Evolutionary conservation across 2,797 vertebrate genomes (phyloP), one percentile per base, ranked within the genome.

Genomic region (Leptatherina wallacei): DNA sequence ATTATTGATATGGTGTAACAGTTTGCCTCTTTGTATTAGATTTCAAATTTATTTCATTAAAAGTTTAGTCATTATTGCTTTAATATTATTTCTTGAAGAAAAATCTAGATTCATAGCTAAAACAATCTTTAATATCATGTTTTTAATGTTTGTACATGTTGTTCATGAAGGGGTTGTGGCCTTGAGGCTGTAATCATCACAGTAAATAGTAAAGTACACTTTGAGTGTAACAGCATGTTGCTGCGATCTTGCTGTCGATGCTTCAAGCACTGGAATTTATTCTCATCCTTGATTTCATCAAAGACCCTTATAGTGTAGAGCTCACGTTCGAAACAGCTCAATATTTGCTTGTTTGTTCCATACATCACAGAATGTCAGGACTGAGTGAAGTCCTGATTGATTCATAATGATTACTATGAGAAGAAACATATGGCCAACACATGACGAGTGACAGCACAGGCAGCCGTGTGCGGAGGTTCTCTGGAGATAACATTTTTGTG

Each of bases 401-500:
- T 29, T 65, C 32, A 60, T 56, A 4, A 5, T 10, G 24, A 47
- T 20, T 12, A 36, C 35, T 22, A 57, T 36, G 52, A 51, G 27
- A 30, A n/a, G 42, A 55, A 22, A 57, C 44, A 67, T 12, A 32
- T 33, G 54, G 57, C 27, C 35, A 16, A 32, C 49, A 42, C 22
- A 52, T 4, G 7, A 58, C 3, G 6, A 54, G 16, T 64, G 36
- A 68, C 56, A 52, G 42, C 32, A 44, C n/a, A 65, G 10, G 11
- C 56, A 62, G 36, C n/a, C 47, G 18, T 52, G 36, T n/a, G n/a
- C 64, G 27, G 27, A 65, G 9, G 42, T 35, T 36, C 16, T 59
- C 40, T 61, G 27, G 7, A 73, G 68, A 60, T 63, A 56, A 73
- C 32, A 32, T 55, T 52, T 71, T 54, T 61, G 6, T 44, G 20